Evolutionary conservation across 2,113 vertebrate species (phyloP), one percentile per base, ranked within the genome.

Genomic region (Rhinolophus ferrumequinum): DNA sequence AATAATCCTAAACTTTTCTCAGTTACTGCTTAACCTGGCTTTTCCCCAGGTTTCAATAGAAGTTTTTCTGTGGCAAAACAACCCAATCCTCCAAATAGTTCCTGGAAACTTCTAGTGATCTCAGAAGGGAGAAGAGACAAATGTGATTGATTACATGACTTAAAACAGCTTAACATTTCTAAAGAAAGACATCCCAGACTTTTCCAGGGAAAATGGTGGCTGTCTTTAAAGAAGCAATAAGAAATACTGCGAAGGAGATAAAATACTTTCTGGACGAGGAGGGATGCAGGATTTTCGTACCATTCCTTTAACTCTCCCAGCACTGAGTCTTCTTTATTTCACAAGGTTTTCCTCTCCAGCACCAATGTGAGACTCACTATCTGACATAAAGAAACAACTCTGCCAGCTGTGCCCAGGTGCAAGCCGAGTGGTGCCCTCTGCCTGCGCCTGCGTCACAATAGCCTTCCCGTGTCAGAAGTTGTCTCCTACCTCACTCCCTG

Each of bases 11-110:
- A 60, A 85, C 8, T 58, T 62, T 86, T 50, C 72, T 50, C 21
- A 72, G 38, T 86, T 22, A 38, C 28, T 79, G 28, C 9, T 80
- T 70, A 91, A 90, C 22, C 67, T 90, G 35, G 30, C 35, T 76
- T 70, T 69, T 21, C 19, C 22, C 41, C 8, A 44, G 21, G 35
- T 91, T 41, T 77, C n/a, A 35, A 30, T 16, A 85, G 35, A 79
- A 41, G 10, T 54, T 85, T 85, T 86, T 86, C 88, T 79, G 12
- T 64, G 64, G n/a, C n/a, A 52, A 72, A 95, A 70, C 12, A 79
- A n/a, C 52, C 21, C 21, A 44, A 52, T 90, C 14, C 28, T 38
- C 58, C 26, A 64, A 44, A 73, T 62, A 62, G 47, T 58, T 44
- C 66, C 47, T 79, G 62, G 33, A 62, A 80, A 60, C 13, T 70